phyloP scores from a whole-genome alignment of 2,113 vertebrate species.

The Orycteropus afer region DNA sequence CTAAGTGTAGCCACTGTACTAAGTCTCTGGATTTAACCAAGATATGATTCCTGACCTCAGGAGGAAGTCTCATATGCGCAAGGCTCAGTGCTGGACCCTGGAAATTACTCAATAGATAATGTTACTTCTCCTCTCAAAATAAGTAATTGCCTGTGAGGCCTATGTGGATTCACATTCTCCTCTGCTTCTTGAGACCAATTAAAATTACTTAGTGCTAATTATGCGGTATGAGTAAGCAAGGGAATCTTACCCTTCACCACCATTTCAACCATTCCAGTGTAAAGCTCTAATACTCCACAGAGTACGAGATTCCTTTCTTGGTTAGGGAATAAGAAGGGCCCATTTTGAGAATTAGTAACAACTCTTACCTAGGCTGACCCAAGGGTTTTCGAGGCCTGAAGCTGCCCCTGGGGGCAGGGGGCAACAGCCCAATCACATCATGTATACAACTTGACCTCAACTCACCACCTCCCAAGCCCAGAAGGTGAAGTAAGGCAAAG shows the following conservation, averaged over 20 bases:
- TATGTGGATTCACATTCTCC: constrained; percentile 38
- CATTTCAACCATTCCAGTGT: background rate
- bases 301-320: background rate
- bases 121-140: background rate
- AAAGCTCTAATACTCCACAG: background rate
- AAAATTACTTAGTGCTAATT: constrained; percentile 77
- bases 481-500: background rate
- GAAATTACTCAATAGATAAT: background rate
- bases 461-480: background rate
- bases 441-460: background rate
- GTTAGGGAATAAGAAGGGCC: background rate
- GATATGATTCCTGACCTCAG: background rate
- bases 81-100: background rate
- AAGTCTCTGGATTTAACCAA: background rate
- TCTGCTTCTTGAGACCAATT: constrained; percentile 71
- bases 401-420: background rate
- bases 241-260: constrained; percentile 55
- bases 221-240: constrained; percentile 56
- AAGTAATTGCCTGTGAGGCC: constrained; percentile 52
- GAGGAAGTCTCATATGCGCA: background rate
- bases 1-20: background rate
- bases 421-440: background rate
- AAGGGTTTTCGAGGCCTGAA: background rate
- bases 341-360: background rate
- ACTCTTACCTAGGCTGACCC: background rate